Evolutionary conservation across 2,113 vertebrate genomes (phyloP).

Genomic region (Junco hyemalis): DNA sequence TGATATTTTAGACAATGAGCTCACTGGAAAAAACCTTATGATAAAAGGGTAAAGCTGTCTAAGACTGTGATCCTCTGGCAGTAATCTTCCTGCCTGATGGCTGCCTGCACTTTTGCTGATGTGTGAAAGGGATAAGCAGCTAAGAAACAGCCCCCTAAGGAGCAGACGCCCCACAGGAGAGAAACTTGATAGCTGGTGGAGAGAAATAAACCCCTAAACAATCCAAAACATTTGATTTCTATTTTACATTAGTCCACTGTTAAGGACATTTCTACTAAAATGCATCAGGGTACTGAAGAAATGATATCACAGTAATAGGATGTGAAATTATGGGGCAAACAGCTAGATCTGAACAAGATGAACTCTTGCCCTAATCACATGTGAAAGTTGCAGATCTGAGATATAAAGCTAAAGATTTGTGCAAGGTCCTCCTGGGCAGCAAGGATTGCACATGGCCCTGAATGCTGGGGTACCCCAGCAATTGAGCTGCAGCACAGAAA

Average conservation of each 20-base stretch:
- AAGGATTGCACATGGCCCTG: neutral
- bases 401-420: neutral
- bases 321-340: neutral
- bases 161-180: neutral
- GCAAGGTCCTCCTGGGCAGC: neutral
- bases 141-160: neutral
- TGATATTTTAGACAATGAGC: neutral
- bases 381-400: neutral
- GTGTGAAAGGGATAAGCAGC: neutral
- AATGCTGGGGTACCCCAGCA: neutral
- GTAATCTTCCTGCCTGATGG: neutral
- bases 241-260: neutral
- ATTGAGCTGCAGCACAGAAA: rapidly evolving
- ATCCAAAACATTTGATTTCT: neutral
- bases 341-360: neutral
- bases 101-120: neutral
- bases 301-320: neutral
- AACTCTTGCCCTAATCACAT: neutral
- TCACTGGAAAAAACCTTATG: neutral
- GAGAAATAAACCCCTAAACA: neutral
- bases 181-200: neutral
- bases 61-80: neutral
- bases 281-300: neutral
- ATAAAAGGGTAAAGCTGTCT: neutral
- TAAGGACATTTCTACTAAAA: neutral